These are phyloP conservation scores for Gasterosteus nipponicus DNA, from an alignment of 2,113 vertebrate genomes.

Conservation along the genomic window DNA sequence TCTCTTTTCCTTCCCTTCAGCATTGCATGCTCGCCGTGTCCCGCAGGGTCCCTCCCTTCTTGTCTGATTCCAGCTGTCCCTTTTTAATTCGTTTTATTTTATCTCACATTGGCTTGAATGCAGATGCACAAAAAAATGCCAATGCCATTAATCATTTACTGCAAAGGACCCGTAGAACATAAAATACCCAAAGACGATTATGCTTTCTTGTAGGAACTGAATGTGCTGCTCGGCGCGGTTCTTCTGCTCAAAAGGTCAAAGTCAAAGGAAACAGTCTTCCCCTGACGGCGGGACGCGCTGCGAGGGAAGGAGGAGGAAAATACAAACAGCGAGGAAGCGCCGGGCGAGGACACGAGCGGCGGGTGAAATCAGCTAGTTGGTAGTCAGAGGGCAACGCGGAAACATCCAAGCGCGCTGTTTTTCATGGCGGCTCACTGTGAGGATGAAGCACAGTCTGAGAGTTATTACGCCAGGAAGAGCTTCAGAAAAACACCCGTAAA, in stretches of 20 bases:
- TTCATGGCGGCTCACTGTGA: conserved; percentile 36
- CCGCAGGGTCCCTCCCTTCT: conserved; percentile 49
- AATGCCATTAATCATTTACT: conserved; percentile 64
- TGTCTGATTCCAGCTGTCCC: conserved; percentile 69
- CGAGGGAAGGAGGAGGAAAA: conserved; percentile 38
- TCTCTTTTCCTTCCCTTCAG: conserved; percentile 25
- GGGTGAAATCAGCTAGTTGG: conserved; percentile 31
- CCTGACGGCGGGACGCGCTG: conserved; percentile 11
- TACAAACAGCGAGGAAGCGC: conserved; percentile 17
- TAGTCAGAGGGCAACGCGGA: neutral
- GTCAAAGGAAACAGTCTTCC: conserved; percentile 42
- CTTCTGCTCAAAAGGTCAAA: conserved; percentile 50
- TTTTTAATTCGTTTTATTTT: conserved; percentile 77
- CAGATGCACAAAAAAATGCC: neutral
- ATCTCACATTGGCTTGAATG: conserved; percentile 70
- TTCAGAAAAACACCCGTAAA: conserved; percentile 34
- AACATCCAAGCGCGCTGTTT: conserved; percentile 20
- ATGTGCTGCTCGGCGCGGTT: conserved; percentile 37
- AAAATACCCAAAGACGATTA: conserved; percentile 51
- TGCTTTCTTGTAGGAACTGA: conserved; percentile 54
- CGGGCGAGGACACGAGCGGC: conserved; percentile 8
- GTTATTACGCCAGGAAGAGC: conserved; percentile 34
- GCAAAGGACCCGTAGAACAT: conserved; percentile 57
- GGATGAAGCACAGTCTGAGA: conserved; percentile 14
- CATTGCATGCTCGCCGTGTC: conserved; percentile 71